Evolutionary conservation across 2,113 vertebrate species (phyloP), one percentile per base, ranked within the genome.

Genomic region (Mola mola): DNA sequence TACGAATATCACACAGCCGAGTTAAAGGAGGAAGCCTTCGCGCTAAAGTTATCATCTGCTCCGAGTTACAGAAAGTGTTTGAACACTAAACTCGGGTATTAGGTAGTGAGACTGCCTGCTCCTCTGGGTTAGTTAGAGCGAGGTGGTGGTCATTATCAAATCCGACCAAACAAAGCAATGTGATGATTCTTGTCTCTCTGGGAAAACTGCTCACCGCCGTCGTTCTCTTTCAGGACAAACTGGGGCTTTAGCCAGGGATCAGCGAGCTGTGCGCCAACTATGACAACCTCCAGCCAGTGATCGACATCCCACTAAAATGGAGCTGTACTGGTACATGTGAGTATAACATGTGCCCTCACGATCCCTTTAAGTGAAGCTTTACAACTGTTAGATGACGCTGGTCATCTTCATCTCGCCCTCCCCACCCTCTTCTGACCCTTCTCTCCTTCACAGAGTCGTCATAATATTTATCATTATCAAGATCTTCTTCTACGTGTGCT

Each of bases 401-500:
- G 1, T 17, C 5, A n/a, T n/a, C n/a, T n/a, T n/a, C n/a, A n/a
- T n/a, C n/a, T n/a, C n/a, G n/a, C n/a, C n/a, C n/a, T n/a, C n/a
- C n/a, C n/a, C n/a, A n/a, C n/a, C n/a, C n/a, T n/a, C n/a, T n/a
- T n/a, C n/a, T n/a, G n/a, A n/a, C n/a, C n/a, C n/a, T 2, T 49
- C 2, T 59, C 11, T 38, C 24, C 10, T 61, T 59, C 25, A 10
- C 78, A 93, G 92, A 89, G 92, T 93, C 43, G 93, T 94, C 17
- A 93, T 94, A 52, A 86, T 94, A 75, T 94, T 94, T 81, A 93
- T 94, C 72, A 91, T 94, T 59, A 91, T 94, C 64, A 94, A 94
- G 84, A 94, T 94, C 59, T 93, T 93, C 84, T 94, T 94, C 87
- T 94, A 94, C 56, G 91, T 94, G 42, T 94, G 93, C 86, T 94